Base-by-base conservation (phyloP, 2,797 vertebrate species). In the Lycodopsis pacificus region DNA sequence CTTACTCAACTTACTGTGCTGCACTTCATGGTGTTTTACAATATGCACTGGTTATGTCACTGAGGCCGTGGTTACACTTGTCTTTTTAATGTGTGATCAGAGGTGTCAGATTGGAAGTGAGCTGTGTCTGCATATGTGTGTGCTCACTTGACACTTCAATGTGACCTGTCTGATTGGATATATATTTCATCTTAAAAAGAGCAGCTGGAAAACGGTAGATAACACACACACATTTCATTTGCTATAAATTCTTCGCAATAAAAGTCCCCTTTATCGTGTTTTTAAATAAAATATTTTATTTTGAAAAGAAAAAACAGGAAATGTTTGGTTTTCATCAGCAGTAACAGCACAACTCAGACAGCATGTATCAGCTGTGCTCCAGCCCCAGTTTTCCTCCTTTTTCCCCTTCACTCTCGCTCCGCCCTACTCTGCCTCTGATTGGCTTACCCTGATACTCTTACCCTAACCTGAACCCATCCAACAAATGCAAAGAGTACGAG, bases 21-120 rank as follows among this genome's bases (percentile, higher is more conserved):
- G 20, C 30, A 30, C 14, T 46, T 64, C 5, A 56, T 70, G 32
- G 30, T 54, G 10, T 65, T 81, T 76, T 70, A 59, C 62, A 69
- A 11, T 38, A 56, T 14, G 5, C n/a, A 6, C 9, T 1, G 10
- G 4, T 38, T 65, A 36, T 30, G 54, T 44, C 22, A 51, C 48
- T 4, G 48, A 49, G 20, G 48, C 46, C 8, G 7, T 20, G 48
- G 48, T 49, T n/a, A 49, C 46, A 20, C 48, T n/a, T n/a, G 20
- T 10, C 19, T 48, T 48, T 48, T 48, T 8, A 48, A 48, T 48
- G 46, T 48, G 19, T 48, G 46, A 44, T 48, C 20, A 20, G 46
- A 48, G 20, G 48, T 49, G 48, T 7, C 48, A 49, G 20, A 49
- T 49, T 10, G 19, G 48, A 49, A 4, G 20, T 49, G 19, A 20